phyloP scores from a whole-genome alignment of 2,888 invertebrate species.

The Teleogryllus oceanicus region DNA sequence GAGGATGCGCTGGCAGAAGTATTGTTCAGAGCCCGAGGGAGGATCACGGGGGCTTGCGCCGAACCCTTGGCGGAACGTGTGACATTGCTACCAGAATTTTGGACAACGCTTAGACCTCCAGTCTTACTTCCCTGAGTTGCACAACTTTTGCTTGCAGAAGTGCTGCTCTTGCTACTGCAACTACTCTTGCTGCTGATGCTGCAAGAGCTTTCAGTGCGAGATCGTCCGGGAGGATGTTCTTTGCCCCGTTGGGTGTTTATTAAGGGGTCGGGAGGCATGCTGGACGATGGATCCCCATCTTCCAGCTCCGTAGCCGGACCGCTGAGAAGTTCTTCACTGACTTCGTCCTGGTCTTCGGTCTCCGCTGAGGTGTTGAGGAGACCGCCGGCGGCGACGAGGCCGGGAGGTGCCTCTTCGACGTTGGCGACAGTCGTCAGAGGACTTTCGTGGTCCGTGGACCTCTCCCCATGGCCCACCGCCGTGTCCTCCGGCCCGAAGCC shows the following conservation, averaged over 20 bases:
- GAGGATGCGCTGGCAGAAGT: not conserved
- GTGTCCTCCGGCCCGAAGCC: conserved; percentile 5
- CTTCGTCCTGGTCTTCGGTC: not conserved
- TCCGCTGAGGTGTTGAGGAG: conserved; percentile 6
- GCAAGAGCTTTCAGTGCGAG: not conserved
- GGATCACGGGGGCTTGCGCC: too few species aligned
- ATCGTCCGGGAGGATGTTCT: not conserved
- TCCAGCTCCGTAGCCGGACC: not conserved
- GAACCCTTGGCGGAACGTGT: not conserved
- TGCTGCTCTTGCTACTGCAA: not conserved
- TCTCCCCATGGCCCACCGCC: not conserved
- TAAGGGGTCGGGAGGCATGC: not conserved
- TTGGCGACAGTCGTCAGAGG: not conserved
- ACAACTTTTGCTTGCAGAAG: not conserved
- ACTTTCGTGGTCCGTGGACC: not conserved
- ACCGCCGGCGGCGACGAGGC: not conserved
- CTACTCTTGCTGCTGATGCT: not conserved
- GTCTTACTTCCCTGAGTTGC: not conserved
- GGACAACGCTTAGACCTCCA: not conserved
- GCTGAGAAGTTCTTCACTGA: not conserved
- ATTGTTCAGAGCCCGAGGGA: not conserved
- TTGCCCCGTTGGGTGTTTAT: not conserved
- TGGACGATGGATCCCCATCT: conserved; percentile 18
- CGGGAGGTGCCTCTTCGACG: not conserved
- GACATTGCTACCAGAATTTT: not conserved